Conservation (phyloP, 2,888 invertebrate genomes). For the Campaea margaritaria region DNA sequence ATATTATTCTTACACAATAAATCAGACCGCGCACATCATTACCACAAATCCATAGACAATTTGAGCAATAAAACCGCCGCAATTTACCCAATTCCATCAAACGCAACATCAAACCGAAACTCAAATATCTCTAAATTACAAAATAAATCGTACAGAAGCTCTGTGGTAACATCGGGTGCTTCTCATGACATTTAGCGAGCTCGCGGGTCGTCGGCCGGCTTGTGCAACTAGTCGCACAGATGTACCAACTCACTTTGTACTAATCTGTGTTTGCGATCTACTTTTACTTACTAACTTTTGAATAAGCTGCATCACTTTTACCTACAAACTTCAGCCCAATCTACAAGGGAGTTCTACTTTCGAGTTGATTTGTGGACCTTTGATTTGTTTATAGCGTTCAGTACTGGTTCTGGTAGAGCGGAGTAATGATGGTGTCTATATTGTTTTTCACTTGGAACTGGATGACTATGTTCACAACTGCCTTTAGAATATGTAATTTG, state of each 20-base stretch:
- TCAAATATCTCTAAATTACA: conserved; percentile 25
- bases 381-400: too few species aligned
- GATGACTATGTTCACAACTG: too few species aligned
- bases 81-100: conserved; percentile 25
- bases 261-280: conserved; percentile 11
- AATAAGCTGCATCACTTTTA: too few species aligned
- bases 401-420: too few species aligned
- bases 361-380: too few species aligned
- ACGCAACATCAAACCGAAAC: conserved; percentile 18
- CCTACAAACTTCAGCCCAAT: too few species aligned
- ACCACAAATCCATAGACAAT: conserved; percentile 26
- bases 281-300: conserved; percentile 9
- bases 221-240: conserved; percentile 30
- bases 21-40: conserved; percentile 18
- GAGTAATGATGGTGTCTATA: too few species aligned
- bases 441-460: too few species aligned
- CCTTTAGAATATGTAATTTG: too few species aligned
- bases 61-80: conserved; percentile 26
- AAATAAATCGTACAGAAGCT: conserved; percentile 24
- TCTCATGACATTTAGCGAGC: conserved; percentile 56
- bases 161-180: conserved; percentile 30
- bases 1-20: conserved; percentile 13
- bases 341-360: too few species aligned
- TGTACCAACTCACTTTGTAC: conserved; percentile 3
- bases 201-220: conserved; percentile 42